Conservation (phyloP, 2,888 invertebrate species). For the Protophormia terraenovae region DNA sequence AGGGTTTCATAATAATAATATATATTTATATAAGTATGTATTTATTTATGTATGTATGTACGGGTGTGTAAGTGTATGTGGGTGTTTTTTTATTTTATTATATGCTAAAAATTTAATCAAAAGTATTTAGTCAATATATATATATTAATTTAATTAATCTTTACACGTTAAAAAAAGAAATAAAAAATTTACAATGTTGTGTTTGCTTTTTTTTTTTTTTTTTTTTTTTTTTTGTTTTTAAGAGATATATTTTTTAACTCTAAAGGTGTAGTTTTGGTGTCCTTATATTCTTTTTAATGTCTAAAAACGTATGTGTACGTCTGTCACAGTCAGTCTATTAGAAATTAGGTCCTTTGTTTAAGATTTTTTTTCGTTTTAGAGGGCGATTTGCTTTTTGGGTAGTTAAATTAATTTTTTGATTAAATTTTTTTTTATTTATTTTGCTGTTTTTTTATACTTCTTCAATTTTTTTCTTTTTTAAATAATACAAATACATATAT, state of each 20-base stretch:
- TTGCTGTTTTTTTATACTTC: background rate
- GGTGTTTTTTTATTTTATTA: constrained; percentile 31
- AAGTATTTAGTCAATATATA: constrained; percentile 49
- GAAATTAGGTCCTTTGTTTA: constrained; percentile 4
- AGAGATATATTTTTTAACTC: constrained; percentile 14
- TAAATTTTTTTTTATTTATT: background rate
- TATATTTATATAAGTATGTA: constrained; percentile 37
- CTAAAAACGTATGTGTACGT: background rate
- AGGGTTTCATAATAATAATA: constrained; percentile 58
- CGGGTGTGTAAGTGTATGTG: background rate
- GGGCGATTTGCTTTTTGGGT: constrained; percentile 11
- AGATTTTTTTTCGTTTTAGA: background rate
- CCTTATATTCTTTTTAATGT: background rate
- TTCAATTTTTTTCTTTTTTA: background rate
- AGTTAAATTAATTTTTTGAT: constrained; percentile 34
- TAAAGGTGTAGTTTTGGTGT: constrained; percentile 3
- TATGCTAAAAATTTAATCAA: constrained; percentile 58
- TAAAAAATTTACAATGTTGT: constrained; percentile 57
- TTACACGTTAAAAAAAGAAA: constrained; percentile 63
- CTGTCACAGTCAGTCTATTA: background rate
- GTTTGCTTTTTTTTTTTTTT: background rate
- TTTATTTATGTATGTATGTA: constrained; percentile 45
- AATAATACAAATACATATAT: constrained; percentile 24
- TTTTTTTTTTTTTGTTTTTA: too few relatives aligned
- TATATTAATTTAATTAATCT: constrained; percentile 51